Percentiles rank a stretch among this genome's conserved stretches.
phyloP scores from a whole-genome alignment of 2,113 vertebrate genomes.

The Cygnus atratus region DNA sequence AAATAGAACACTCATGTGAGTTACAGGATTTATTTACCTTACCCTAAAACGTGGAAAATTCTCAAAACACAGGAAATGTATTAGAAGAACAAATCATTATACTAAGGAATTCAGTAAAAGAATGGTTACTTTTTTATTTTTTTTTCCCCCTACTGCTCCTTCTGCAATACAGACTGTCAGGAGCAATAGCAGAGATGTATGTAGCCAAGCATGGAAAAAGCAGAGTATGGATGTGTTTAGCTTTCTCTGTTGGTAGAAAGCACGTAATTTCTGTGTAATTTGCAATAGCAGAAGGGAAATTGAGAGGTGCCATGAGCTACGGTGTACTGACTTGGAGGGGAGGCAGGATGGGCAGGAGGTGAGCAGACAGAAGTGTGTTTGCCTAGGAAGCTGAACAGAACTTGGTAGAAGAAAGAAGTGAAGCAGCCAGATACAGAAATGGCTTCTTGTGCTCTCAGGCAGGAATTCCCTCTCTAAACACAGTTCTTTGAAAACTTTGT shows the following conservation, averaged over 20 bases:
- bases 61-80: constrained; percentile 10
- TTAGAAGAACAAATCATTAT: neutral
- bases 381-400: neutral
- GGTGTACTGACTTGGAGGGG: neutral
- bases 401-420: neutral
- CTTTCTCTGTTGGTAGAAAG: constrained; percentile 15
- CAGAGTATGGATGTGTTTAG: neutral
- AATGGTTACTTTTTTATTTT: neutral
- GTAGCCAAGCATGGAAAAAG: neutral
- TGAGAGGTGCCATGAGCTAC: neutral
- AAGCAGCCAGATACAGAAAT: neutral
- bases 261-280: neutral
- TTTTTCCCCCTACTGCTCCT: neutral
- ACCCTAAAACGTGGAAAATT: neutral
- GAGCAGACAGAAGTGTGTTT: neutral
- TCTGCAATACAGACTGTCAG: neutral
- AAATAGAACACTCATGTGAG: constrained; percentile 27
- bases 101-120: neutral
- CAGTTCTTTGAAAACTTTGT: neutral
- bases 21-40: constrained; percentile 61
- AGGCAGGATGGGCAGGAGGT: neutral
- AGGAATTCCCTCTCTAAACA: constrained; percentile 1
- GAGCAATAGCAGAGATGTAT: neutral
- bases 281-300: neutral
- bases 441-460: neutral